Base-by-base conservation (phyloP, 1,140 invertebrate species). In the Nephila pilipes region DNA sequence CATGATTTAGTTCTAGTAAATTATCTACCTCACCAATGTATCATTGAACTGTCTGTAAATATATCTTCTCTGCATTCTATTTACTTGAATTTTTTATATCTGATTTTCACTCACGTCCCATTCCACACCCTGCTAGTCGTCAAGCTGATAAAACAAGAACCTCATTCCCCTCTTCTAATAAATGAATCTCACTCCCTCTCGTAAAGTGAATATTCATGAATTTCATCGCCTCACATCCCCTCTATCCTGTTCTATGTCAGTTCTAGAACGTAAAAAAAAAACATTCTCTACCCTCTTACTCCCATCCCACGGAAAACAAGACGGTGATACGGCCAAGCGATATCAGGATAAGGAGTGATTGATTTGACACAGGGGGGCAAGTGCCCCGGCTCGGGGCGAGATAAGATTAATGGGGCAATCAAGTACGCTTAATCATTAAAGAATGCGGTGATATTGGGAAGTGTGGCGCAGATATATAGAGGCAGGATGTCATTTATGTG, bases 391-490 rank as follows among this genome's bases (percentile, higher is more conserved):
- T 29, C 38, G 20, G 55, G 25, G 29, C 32, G n/a, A 81, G 89
- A 90, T 90, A 90, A 90, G 88, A 90, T 90, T 81, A 90, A 90
- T 90, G 89, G 65, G 75, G 75, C 89, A 90, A 90, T 90, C 89
- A 90, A 90, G 79, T 10, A 14, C 54, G 75, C 79, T 81, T 81
- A 60, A 90, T 90, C 89, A 90, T 81, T 90, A 81, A 90, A 81
- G 79, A 79, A 89, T 89, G 63, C 60, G 12, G 20, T 65, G 36
- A n/a, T 55, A 81, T 81, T 81, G 36, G 38, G 80, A 16, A 29
- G 80, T n/a, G 80, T 12, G 80, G 12, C 29, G 25, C 46, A 46
- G 8, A 46, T 46, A 46, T 46, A 46, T 46, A 46, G 46, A 18
- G 69, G 25, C 29, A 32, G 69, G 32, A 36, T 75, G 29, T 32